Base-by-base conservation (phyloP, 2,113 vertebrate genomes). In the Diadophis punctatus region DNA sequence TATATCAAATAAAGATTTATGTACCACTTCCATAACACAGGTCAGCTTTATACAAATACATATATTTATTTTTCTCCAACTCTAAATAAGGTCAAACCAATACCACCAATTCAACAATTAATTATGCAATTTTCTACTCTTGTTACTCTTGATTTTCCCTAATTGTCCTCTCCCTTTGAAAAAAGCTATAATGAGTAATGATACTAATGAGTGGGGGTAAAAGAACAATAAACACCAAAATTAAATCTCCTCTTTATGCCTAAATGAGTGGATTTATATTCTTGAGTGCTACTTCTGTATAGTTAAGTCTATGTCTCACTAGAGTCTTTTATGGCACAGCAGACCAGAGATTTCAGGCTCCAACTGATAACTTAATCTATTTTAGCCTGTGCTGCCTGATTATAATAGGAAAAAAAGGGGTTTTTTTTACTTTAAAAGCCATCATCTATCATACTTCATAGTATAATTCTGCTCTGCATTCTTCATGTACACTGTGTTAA, bases 301-400 rank as follows among this genome's bases (percentile, higher is more conserved):
- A 91, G 11, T 84, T 89, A n/a, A 84, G 95, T 92, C 53, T 53
- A 43, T 22, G 22, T 11, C 93, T 89, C 49, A 18, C 0, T 46
- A 88, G 56, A 90, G 51, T 86, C 58, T 94, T 91, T 92, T 91
- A 95, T 48, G 16, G 0, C 3, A 91, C 10, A 58, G n/a, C 30
- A 52, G 55, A 84, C 39, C 86, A 84, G 8, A 87, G 49, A 90
- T 87, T 94, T 94, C 87, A 90, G n/a, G 86, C 23, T 90, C 86
- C 80, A 9, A 30, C 0, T 90, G 23, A 68, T 48, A 56, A 8
- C 10, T 56, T 51, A 92, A 53, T 43, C 46, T 74, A 16, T 56
- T 93, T 94, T 90, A 86, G 68, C 51, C 52, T 51, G n/a, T 90
- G 56, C n/a, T 87, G 43, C 95, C 93, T 89, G n/a, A 89, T 48